phyloP scores from a whole-genome alignment of 1,140 invertebrate genomes.

The Zaprionus lachaisei region DNA sequence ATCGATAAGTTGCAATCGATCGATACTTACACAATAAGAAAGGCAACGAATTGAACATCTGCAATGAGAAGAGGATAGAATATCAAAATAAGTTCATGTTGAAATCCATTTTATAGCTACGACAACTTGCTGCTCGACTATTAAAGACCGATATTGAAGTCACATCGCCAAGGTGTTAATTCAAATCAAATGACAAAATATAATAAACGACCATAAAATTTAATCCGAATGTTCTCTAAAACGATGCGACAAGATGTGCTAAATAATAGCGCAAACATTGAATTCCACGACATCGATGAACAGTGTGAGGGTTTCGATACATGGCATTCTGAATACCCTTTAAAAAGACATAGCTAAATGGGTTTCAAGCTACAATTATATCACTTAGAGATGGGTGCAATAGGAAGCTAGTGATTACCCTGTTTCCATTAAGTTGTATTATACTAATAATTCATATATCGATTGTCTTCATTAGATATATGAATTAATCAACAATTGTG shows the following conservation, averaged over 20 bases:
- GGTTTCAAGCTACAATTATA: background rate
- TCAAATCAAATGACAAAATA: slow-evolving; percentile 79
- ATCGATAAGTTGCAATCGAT: slow-evolving; percentile 20
- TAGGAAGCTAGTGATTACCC: background rate
- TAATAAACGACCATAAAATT: slow-evolving; percentile 79
- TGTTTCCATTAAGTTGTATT: background rate
- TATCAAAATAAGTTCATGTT: slow-evolving; percentile 14
- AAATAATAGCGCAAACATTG: slow-evolving; percentile 50
- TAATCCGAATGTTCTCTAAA: slow-evolving; percentile 70
- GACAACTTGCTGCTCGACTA: slow-evolving; percentile 13
- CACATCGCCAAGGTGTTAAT: slow-evolving; percentile 60
- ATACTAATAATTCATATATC: too few species aligned
- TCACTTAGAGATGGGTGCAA: background rate
- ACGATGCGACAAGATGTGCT: slow-evolving; percentile 63
- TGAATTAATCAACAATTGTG: background rate
- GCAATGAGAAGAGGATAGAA: slow-evolving; percentile 24
- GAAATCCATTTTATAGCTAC: background rate
- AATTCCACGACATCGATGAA: slow-evolving; percentile 36
- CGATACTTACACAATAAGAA: slow-evolving; percentile 37
- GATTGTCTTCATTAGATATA: too few species aligned
- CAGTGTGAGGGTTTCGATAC: background rate
- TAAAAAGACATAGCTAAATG: background rate
- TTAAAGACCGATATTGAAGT: slow-evolving; percentile 24
- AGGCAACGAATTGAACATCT: slow-evolving; percentile 27
- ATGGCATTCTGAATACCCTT: background rate